These are phyloP conservation scores for Heteromyza rotundicornis DNA, from an alignment of 2,888 invertebrate genomes.

Conservation along the genomic window DNA sequence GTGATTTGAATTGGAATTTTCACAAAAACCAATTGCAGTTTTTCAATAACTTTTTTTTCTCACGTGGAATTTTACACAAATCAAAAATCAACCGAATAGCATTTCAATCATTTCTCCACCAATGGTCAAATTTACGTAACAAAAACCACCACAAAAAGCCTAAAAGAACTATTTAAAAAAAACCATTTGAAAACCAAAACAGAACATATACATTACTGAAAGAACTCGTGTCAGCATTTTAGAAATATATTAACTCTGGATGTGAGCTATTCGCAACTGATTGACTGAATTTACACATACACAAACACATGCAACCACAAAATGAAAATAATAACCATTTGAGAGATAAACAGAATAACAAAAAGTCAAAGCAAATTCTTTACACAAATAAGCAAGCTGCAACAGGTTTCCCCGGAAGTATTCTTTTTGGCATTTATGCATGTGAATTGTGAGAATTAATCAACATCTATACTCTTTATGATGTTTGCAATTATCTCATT, in stretches of 20 bases:
- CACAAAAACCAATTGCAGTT: too few relatives aligned
- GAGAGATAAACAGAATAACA: not conserved
- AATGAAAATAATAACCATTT: not conserved
- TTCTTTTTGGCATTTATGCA: not conserved
- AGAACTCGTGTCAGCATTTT: too few relatives aligned
- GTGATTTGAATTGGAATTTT: too few relatives aligned
- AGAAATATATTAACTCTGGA: too few relatives aligned
- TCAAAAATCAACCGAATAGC: too few relatives aligned
- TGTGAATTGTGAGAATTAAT: too few relatives aligned
- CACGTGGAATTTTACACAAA: too few relatives aligned
- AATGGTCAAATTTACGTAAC: too few relatives aligned
- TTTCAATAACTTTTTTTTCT: too few relatives aligned
- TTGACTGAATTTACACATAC: conserved; percentile 7
- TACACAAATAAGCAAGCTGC: not conserved
- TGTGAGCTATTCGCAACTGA: not conserved
- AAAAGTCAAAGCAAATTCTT: not conserved
- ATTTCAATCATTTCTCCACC: too few relatives aligned
- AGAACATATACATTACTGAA: not conserved
- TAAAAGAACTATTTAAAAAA: not conserved
- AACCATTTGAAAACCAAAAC: not conserved
- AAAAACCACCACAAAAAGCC: not conserved
- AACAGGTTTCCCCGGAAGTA: not conserved
- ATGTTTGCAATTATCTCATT: too few relatives aligned
- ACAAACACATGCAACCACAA: not conserved
- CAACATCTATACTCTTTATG: too few relatives aligned